phyloP scores from a whole-genome alignment of 2,113 vertebrate genomes.

The Prionailurus bengalensis region DNA sequence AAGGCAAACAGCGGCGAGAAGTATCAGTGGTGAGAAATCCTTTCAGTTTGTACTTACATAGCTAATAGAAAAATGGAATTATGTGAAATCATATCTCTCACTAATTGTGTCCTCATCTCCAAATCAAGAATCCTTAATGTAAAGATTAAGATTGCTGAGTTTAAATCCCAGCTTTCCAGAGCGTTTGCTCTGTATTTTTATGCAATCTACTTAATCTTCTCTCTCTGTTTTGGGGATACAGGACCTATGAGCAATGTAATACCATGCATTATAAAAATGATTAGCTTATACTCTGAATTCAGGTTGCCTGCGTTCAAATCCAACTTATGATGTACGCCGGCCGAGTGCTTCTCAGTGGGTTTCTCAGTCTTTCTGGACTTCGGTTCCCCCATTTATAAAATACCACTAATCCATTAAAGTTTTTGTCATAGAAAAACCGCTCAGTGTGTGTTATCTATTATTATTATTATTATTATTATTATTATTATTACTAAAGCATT shows the following conservation, averaged over 20 bases:
- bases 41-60: constrained; percentile 42
- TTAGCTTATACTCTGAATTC: background rate
- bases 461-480: background rate
- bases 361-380: background rate
- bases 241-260: background rate
- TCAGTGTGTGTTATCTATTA: background rate
- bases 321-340: background rate
- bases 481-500: background rate
- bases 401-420: background rate
- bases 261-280: background rate
- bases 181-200: background rate
- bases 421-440: background rate
- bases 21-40: constrained; percentile 59
- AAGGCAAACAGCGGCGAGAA: constrained; percentile 69
- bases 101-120: background rate
- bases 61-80: background rate
- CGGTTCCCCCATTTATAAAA: background rate
- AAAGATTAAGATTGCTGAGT: background rate
- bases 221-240: background rate
- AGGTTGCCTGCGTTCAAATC: background rate
- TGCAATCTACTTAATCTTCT: background rate
- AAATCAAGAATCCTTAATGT: background rate
- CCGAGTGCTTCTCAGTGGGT: background rate
- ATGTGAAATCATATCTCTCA: background rate
- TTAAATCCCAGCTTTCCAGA: background rate